A percentile compares a stretch with the other conserved stretches of the same genome.
phyloP scores from a whole-genome alignment of 2,797 vertebrate genomes.

The Epinephelus coioides region DNA sequence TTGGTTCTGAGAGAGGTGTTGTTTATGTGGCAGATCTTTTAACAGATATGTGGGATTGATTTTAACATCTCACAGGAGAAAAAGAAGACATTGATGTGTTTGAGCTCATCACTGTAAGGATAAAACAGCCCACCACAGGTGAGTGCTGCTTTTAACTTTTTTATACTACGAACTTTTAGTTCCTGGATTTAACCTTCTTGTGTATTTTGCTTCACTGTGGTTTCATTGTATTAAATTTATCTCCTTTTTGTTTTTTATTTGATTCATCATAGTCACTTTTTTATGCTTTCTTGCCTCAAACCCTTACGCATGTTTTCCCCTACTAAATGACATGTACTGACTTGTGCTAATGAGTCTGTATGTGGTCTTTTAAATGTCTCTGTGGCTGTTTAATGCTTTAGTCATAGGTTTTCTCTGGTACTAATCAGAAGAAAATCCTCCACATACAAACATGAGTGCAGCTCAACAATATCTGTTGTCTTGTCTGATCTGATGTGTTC shows the following conservation, averaged over 20 bases:
- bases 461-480: background rate
- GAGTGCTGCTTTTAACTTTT: conserved; percentile 45
- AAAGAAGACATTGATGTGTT: conserved; percentile 1
- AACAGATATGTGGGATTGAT: conserved; percentile 13
- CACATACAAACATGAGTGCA: background rate
- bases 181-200: background rate
- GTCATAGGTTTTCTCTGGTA: background rate
- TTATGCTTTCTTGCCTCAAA: background rate
- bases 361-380: background rate
- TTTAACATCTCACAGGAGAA: conserved; percentile 10
- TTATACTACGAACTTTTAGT: background rate
- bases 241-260: background rate
- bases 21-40: background rate
- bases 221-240: background rate
- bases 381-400: background rate
- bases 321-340: background rate
- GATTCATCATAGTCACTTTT: background rate
- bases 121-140: conserved; percentile 48
- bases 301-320: background rate
- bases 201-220: background rate
- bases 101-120: conserved; percentile 20
- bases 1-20: background rate
- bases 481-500: background rate
- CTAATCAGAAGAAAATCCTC: background rate
- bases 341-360: background rate